Base-by-base conservation (phyloP, 2,113 vertebrate genomes). In the Lamprologus speciosus region DNA sequence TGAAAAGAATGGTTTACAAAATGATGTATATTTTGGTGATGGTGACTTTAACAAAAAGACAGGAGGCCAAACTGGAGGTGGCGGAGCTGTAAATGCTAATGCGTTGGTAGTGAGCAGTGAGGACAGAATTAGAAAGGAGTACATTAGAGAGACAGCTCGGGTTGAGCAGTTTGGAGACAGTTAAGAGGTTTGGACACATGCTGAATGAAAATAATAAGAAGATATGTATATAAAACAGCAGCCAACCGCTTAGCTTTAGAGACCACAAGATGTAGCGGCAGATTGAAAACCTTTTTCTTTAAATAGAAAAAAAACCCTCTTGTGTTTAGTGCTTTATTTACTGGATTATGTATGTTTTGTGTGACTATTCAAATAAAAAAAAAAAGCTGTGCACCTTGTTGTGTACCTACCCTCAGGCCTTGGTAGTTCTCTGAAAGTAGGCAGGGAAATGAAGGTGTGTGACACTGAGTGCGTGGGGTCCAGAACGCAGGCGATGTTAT, bases 361-460 rank as follows among this genome's bases (percentile, higher is more conserved):
- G 17, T 83, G 3, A 50, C 3, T 17, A 21, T 28, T 35, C 8
- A 2, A 55, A 88, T 8, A 37, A 23, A 14, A 14, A 33, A 8
- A 11, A 47, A 26, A 60, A 60, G 16, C 1, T 13, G 9, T 26
- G 21, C 14, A 45, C 5, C 21, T 73, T 45, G 4, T 47, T 8
- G 4, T 50, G 9, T 12, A 87, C 95, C 92, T 96, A 99, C 99
- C 99, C 96, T 99, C 98, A 19, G 98, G 97, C 79, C 82, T 97
- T 68, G 83, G 95, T 94, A 99, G 98, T 82, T 99, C 98, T 50
- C 98, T 97, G 96, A 98, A 98, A 4, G 98, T 99, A 83, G 99
- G 97, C 91, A 99, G 95, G 1, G 99, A 98, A 94, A 99, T 96
- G 88, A 98, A 97, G 0, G 98, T 99, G 95, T 99, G 97, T 81